Evolutionary conservation across 1,140 invertebrate genomes (phyloP).

Genomic region (Ceratina japonica): DNA sequence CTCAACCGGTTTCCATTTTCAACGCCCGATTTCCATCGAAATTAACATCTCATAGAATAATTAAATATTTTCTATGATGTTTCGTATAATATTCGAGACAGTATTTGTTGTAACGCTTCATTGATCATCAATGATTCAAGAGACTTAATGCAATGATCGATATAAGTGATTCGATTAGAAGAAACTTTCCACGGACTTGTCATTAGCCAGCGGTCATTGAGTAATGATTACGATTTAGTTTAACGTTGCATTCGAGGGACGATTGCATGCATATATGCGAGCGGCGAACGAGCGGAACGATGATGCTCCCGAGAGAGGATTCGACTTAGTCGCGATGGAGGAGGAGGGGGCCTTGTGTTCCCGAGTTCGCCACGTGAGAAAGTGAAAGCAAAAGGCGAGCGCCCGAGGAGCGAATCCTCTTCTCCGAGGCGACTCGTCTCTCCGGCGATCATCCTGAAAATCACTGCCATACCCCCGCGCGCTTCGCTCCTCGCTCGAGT

Average conservation of each 20-base stretch:
- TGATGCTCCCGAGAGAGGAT: slow-evolving; percentile 26
- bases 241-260: background rate
- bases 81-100: too few species aligned
- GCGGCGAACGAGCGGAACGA: slow-evolving; percentile 5
- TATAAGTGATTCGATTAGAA: too few species aligned
- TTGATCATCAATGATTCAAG: too few species aligned
- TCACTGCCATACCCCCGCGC: slow-evolving; percentile 2
- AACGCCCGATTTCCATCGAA: too few species aligned
- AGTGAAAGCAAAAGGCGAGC: slow-evolving; percentile 66
- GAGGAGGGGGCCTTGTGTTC: slow-evolving; percentile 22
- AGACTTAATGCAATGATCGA: too few species aligned
- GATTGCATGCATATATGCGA: background rate
- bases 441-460: slow-evolving; percentile 53
- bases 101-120: too few species aligned
- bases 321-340: background rate
- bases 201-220: too few species aligned
- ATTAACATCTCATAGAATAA: too few species aligned
- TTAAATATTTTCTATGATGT: too few species aligned
- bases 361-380: slow-evolving; percentile 66
- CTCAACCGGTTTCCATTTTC: too few species aligned
- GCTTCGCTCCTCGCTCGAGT: background rate
- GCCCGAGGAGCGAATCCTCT: slow-evolving; percentile 36
- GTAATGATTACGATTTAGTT: too few species aligned
- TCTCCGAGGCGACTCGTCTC: slow-evolving; percentile 42
- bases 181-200: too few species aligned